phyloP scores from a whole-genome alignment of 2,888 invertebrate species.

The Macrosiphum euphorbiae region DNA sequence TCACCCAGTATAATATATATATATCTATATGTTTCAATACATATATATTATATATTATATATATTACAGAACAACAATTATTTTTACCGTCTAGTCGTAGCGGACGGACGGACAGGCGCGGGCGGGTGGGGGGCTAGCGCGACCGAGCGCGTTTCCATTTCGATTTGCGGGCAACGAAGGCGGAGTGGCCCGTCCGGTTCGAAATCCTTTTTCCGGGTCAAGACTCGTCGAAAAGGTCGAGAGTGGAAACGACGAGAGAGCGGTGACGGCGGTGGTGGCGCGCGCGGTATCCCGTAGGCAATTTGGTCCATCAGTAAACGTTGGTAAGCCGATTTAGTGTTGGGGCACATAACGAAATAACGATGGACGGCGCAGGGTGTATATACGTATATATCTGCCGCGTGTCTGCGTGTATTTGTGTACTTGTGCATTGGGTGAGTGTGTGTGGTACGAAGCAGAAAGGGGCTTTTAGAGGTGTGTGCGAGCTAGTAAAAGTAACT shows the following conservation, averaged over 20 bases:
- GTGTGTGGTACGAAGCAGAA: not conserved
- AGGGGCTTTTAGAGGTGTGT: constrained; percentile 22
- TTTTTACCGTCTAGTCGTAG: not conserved
- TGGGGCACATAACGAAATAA: constrained; percentile 25
- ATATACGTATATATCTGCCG: not conserved
- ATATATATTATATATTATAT: no score
- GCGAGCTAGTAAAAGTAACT: constrained; percentile 55
- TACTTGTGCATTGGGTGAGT: not conserved
- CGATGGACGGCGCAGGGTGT: not conserved
- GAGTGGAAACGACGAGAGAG: not conserved
- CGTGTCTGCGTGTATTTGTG: no score
- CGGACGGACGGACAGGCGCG: not conserved
- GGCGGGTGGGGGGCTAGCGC: not conserved
- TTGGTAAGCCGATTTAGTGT: constrained; percentile 58
- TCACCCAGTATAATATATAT: no score
- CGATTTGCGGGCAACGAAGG: not conserved
- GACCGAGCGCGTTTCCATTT: constrained; percentile 4
- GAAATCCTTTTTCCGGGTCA: constrained; percentile 46
- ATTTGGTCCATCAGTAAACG: constrained; percentile 59
- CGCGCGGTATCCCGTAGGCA: constrained; percentile 32
- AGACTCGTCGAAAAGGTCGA: constrained; percentile 40
- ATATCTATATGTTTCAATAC: no score
- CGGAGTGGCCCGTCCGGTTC: not conserved
- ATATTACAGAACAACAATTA: not conserved
- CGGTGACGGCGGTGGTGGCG: no score